These are phyloP conservation scores for Fragum fragum DNA, from an alignment of 2,888 invertebrate species.

Conservation along the genomic window DNA sequence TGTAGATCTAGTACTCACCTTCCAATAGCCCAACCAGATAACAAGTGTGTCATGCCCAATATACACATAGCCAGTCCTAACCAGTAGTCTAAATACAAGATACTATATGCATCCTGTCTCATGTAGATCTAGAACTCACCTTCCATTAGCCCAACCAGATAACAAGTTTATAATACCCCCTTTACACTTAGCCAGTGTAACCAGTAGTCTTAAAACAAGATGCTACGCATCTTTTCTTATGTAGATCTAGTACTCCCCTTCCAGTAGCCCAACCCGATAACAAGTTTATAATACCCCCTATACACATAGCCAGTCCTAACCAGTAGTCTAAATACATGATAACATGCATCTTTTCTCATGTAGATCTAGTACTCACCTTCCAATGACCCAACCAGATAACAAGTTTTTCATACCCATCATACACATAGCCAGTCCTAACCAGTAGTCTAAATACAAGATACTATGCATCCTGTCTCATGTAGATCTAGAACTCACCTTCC, in stretches of 20 bases:
- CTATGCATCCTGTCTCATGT: slow-evolving; percentile 87
- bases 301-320: slow-evolving; percentile 87
- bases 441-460: slow-evolving; percentile 87
- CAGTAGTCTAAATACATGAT: slow-evolving; percentile 87
- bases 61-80: too few relatives aligned
- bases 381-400: slow-evolving; percentile 87
- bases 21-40: slow-evolving; percentile 87
- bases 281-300: slow-evolving; percentile 88
- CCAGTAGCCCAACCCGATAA: slow-evolving; percentile 87
- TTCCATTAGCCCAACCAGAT: slow-evolving; percentile 87
- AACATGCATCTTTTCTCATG: too few relatives aligned
- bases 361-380: too few relatives aligned
- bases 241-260: too few relatives aligned
- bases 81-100: slow-evolving; percentile 88
- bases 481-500: slow-evolving; percentile 84
- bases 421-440: slow-evolving; percentile 87
- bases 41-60: slow-evolving; percentile 87
- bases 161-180: slow-evolving; percentile 88
- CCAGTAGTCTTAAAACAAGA: slow-evolving; percentile 88
- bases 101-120: slow-evolving; percentile 87
- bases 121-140: slow-evolving; percentile 81
- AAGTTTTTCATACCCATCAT: slow-evolving; percentile 88
- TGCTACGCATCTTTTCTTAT: slow-evolving; percentile 87
- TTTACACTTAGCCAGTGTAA: slow-evolving; percentile 87
- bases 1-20: slow-evolving; percentile 82